phyloP scores from a whole-genome alignment of 2,113 vertebrate genomes.

The Harpagus bidentatus region DNA sequence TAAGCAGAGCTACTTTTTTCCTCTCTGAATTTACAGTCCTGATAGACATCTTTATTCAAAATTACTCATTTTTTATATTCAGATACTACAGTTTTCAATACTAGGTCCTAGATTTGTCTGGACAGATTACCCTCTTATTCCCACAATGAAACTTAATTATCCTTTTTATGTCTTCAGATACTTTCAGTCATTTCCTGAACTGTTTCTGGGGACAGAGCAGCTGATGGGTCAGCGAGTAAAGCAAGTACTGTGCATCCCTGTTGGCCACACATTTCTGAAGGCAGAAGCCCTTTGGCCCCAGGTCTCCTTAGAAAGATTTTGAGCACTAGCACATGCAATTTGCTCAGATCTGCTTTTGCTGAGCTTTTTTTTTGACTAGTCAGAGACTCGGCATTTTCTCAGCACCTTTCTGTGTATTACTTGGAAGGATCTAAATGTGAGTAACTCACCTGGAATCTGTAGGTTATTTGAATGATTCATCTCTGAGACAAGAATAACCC shows the following conservation, averaged over 20 bases:
- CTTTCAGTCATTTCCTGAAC: conserved; percentile 17
- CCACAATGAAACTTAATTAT: conserved; percentile 51
- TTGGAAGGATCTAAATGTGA: conserved; percentile 39
- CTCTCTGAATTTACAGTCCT: conserved; percentile 19
- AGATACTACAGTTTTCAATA: conserved; percentile 30
- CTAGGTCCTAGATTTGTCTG: conserved; percentile 29
- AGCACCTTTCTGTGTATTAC: conserved; percentile 3
- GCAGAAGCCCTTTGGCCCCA: not conserved
- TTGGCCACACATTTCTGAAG: not conserved
- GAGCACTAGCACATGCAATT: not conserved
- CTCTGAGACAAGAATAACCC: conserved; percentile 16
- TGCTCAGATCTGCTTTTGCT: not conserved
- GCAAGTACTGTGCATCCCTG: not conserved
- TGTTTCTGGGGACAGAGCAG: not conserved
- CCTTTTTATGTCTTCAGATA: conserved; percentile 34
- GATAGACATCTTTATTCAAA: conserved; percentile 49
- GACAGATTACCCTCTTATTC: conserved; percentile 52
- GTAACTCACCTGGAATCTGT: conserved; percentile 51
- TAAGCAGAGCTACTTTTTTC: conserved; percentile 18
- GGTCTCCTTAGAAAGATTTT: not conserved
- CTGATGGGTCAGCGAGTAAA: not conserved
- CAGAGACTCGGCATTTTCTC: not conserved
- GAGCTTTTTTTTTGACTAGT: not conserved
- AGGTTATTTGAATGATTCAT: conserved; percentile 17
- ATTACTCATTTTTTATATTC: conserved; percentile 43